A percentile compares a stretch with the other conserved stretches of the same genome.
Evolutionary conservation across 1,140 invertebrate genomes (phyloP).

Genomic region (Popillia japonica): DNA sequence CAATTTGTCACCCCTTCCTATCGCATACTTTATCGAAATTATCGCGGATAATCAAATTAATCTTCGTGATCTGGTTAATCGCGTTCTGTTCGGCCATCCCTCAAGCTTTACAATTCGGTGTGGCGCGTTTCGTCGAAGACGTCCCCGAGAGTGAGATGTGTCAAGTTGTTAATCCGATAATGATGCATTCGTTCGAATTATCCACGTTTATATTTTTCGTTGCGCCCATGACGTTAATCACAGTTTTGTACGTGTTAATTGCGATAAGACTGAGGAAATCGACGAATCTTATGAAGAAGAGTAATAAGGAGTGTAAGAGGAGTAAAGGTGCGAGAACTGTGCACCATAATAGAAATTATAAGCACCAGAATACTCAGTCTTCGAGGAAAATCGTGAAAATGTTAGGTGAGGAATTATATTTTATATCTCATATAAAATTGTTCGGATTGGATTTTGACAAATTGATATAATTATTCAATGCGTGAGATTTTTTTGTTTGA

Average conservation of each 20-base stretch:
- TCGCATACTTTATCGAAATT: conserved; percentile 87
- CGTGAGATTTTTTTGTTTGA: too few relatives aligned
- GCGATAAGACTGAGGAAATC: conserved; percentile 76
- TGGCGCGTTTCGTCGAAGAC: conserved; percentile 58
- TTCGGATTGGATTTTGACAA: too few relatives aligned
- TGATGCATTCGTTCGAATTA: conserved; percentile 82
- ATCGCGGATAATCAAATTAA: conserved; percentile 76
- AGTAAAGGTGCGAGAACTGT: too few relatives aligned
- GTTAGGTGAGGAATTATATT: too few relatives aligned
- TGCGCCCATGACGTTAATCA: conserved; percentile 85
- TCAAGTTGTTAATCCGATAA: conserved; percentile 65
- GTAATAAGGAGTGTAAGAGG: too few relatives aligned
- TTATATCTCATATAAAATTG: too few relatives aligned
- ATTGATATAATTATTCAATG: too few relatives aligned
- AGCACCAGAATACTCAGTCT: too few relatives aligned
- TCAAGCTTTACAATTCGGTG: conserved; percentile 77
- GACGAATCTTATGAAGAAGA: neutral
- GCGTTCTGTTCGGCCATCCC: conserved; percentile 81
- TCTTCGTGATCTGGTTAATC: conserved; percentile 77
- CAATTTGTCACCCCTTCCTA: conserved; percentile 81
- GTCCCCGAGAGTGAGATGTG: conserved; percentile 50
- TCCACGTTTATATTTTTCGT: conserved; percentile 88
- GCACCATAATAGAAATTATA: too few relatives aligned
- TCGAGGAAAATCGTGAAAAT: too few relatives aligned
- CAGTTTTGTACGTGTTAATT: conserved; percentile 84